Evolutionary conservation across 2,113 vertebrate genomes (phyloP).

Genomic region (Thamnaconus septentrionalis): DNA sequence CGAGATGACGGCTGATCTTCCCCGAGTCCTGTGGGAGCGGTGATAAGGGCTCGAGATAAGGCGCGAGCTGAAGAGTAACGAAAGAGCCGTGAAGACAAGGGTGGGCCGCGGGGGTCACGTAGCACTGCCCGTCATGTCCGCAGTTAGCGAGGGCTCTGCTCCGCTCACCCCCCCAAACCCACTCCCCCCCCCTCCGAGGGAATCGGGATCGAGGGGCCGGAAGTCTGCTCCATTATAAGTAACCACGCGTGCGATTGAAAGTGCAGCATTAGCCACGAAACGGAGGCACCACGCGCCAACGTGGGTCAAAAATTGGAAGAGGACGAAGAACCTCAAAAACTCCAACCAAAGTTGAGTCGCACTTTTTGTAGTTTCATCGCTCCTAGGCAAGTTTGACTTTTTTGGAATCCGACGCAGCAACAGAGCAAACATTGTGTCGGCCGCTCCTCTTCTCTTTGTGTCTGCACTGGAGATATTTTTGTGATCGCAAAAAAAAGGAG

Average conservation of each 20-base stretch:
- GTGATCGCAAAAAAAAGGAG: constrained; percentile 35
- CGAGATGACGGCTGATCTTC: constrained; percentile 41
- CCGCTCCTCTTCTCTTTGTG: constrained; percentile 27
- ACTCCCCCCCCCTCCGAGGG: constrained; percentile 23
- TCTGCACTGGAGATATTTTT: constrained; percentile 49
- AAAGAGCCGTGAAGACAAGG: constrained; percentile 46
- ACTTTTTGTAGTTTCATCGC: not conserved
- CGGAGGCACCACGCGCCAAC: constrained; percentile 27
- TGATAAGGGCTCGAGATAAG: constrained; percentile 63
- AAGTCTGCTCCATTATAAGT: not conserved
- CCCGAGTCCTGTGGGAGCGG: constrained; percentile 31
- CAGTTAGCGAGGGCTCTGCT: constrained; percentile 33
- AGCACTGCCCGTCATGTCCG: constrained; percentile 21
- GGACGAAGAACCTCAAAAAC: not conserved
- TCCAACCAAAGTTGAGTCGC: constrained; percentile 31
- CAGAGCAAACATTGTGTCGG: constrained; percentile 36
- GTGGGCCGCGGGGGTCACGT: constrained; percentile 45
- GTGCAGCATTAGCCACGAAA: constrained; percentile 42
- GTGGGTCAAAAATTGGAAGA: constrained; percentile 3
- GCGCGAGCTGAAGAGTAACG: constrained; percentile 52
- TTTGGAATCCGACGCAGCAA: constrained; percentile 33
- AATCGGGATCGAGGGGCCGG: too few relatives aligned
- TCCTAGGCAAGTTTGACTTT: not conserved
- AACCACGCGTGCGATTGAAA: constrained; percentile 3
- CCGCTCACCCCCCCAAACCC: constrained; percentile 35